phyloP scores from a whole-genome alignment of 2,797 vertebrate species.

The Lacerta agilis region DNA sequence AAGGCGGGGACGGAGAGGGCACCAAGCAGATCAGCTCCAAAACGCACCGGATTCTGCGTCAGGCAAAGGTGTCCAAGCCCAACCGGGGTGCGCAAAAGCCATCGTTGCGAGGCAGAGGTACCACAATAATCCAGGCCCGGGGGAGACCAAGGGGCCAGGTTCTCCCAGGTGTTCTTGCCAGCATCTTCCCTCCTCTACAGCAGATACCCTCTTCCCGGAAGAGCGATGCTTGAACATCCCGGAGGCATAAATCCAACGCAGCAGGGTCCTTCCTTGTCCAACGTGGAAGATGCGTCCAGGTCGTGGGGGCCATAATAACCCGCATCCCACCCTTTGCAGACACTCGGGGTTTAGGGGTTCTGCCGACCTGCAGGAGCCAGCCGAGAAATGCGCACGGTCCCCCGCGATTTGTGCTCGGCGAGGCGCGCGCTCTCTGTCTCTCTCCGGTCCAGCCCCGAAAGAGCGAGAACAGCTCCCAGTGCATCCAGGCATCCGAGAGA shows the following conservation, averaged over 20 bases:
- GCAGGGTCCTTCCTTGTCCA: not conserved
- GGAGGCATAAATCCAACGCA: not conserved
- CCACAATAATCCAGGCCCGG: not conserved
- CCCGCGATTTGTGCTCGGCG: not conserved
- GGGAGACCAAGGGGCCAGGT: not conserved
- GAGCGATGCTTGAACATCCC: not conserved
- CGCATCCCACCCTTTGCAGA: not conserved
- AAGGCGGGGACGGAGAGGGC: not conserved
- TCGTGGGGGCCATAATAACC: too few species aligned
- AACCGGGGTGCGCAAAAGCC: not conserved
- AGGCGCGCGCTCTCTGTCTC: not conserved
- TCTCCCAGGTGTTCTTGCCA: too few species aligned
- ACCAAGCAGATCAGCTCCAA: not conserved
- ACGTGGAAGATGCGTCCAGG: not conserved
- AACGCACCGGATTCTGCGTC: not conserved
- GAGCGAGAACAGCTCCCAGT: not conserved
- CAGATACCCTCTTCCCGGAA: not conserved
- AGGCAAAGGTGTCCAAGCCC: not conserved
- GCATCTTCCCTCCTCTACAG: too few species aligned
- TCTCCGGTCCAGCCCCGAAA: not conserved
- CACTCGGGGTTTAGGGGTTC: not conserved
- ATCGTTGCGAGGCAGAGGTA: not conserved
- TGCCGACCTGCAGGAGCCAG: not conserved
- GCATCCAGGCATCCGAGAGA: not conserved
- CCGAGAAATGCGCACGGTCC: not conserved